Evolutionary conservation across 2,888 invertebrate genomes (phyloP).

Genomic region (Pimpla rufipes): DNA sequence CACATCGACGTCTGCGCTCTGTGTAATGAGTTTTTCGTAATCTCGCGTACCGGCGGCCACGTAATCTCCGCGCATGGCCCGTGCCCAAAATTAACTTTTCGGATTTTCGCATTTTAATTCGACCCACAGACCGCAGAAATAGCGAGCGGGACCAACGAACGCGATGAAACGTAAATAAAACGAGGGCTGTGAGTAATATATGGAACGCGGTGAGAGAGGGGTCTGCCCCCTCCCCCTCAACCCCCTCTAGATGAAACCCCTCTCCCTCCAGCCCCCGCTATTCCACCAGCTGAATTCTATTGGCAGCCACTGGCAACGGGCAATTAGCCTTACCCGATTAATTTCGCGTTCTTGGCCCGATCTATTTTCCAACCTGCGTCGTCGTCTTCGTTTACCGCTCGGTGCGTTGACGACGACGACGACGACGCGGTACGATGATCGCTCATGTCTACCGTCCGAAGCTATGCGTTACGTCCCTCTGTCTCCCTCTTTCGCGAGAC

Average conservation of each 20-base stretch:
- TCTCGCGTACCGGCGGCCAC: background rate
- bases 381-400: conserved; percentile 23
- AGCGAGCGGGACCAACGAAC: conserved; percentile 33
- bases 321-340: conserved; percentile 72
- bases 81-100: background rate
- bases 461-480: background rate
- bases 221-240: no score
- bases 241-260: conserved; percentile 21
- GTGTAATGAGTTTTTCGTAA: background rate
- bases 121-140: background rate
- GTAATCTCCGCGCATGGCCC: background rate
- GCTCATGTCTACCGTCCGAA: background rate
- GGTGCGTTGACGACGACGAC: conserved; percentile 4
- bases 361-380: conserved; percentile 74
- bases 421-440: conserved; percentile 14
- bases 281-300: conserved; percentile 26
- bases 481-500: background rate
- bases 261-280: background rate
- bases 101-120: background rate
- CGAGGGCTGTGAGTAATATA: conserved; percentile 20
- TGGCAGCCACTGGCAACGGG: conserved; percentile 55
- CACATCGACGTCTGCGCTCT: background rate
- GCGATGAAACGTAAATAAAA: conserved; percentile 52
- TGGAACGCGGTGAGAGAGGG: conserved; percentile 15
- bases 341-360: conserved; percentile 67